Base-by-base conservation (phyloP, 2,888 invertebrate genomes). In the Pterostichus madidus region DNA sequence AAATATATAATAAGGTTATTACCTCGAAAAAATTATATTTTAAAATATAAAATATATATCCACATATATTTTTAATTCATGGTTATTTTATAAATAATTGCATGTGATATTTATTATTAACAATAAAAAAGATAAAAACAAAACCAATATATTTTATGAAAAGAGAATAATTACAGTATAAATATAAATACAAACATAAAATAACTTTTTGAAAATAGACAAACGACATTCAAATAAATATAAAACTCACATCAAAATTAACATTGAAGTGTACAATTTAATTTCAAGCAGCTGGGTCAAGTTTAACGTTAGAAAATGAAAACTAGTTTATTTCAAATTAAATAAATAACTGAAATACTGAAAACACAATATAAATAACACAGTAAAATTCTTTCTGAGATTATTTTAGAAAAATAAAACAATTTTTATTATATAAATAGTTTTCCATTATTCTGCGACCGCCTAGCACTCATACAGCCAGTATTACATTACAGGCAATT, bases 241-340 rank as follows among this genome's bases (percentile, higher is more conserved):
- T 68, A 68, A 68, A 39, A 32, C 35, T 11, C 3, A 5, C 24
- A 32, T 35, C 61, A 31, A 61, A 35, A 44, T n/a, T 75, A 49
- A 49, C 75, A 75, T 52, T 56, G 46, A 32, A 46, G 7, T 10
- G 53, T 44, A 68, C n/a, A 15, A 15, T 31, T 2, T 39, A 46
- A 49, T 52, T 52, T 13, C 52, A 17, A 52, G 13, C 24, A 56
- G 52, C 32, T 39, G 7, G 77, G 64, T 79, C 78, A 64, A 79
- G 78, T 79, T 79, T 61, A 79, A 35, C 24, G 46, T n/a, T 24
- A 79, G 78, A 44, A 79, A 79, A 79, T 61, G 11, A 75, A 49
- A 49, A 8, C 5, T 64, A 0, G n/a, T 61, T 31, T 61, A 61
- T 56, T 56, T 8, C 56, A 61, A 61, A 61, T 61, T 61, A 61